Evolutionary conservation across 2,113 vertebrate species (phyloP), one percentile per base, ranked within the genome.

Genomic region (Recurvirostra avosetta): DNA sequence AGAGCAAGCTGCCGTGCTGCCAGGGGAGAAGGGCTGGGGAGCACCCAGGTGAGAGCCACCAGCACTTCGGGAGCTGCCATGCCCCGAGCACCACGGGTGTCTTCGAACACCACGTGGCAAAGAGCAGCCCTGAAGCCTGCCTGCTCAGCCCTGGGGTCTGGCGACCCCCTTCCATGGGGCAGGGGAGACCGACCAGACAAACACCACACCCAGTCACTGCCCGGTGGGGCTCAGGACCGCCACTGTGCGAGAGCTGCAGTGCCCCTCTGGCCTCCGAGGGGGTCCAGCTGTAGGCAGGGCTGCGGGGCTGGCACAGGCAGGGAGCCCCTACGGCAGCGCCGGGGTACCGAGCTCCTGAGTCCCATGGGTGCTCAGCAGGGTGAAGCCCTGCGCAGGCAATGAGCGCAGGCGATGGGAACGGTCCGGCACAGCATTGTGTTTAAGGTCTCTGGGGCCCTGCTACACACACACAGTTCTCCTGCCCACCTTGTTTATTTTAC

Each of bases 401-500:
- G 22, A 55, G 43, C 9, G 9, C 43, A 71, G 49, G 20, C 15
- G 27, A 77, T 19, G 45, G 63, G 68, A 83, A 81, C 2, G 5
- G 29, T 38, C 34, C 12, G 0, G 77, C 73, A 58, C 41, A 45
- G n/a, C 9, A 4, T 2, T 2, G 4, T 10, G 7, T 12, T 5
- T 18, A 1, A 45, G 45, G 85, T n/a, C 76, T 41, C 72, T 15
- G 30, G 53, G 81, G 52, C 82, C 53, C 63, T 34, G 88, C 72
- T 56, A 62, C 77, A 45, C 10, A 87, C 63, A 87, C 63, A 41
- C 75, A 80, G 50, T 13, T 72, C 92, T 92, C 63, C 82, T 86
- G 71, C 92, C 93, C 79, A 94, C 67, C 90, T 92, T 95, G 93
- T 96, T 96, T 95, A 93, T 94, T 93, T 94, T 91, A 92, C 91